Evolutionary conservation across 2,888 invertebrate species (phyloP), one percentile per base, ranked within the genome.

Genomic region (Calliphora vomitoria): DNA sequence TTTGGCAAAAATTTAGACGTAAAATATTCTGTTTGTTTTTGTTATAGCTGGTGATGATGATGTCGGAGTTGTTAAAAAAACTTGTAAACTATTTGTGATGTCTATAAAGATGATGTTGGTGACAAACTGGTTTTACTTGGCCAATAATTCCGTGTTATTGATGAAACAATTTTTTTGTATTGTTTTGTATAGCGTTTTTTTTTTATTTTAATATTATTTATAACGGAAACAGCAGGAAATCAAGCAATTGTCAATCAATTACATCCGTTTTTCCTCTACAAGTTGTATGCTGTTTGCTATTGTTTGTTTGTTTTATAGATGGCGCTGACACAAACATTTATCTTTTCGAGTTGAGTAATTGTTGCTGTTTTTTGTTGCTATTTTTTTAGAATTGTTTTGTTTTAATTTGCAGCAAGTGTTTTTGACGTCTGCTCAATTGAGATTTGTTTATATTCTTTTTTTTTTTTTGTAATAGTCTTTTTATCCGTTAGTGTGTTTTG

Each of bases 171-270:
- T 1, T 25, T 25, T 25, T 25, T 25, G 25, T 25, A 47, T 81
- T 55, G 53, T 58, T 62, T 31, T 38, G 11, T 71, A 68, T 38
- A 41, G n/a, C 38, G 53, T 69, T 74, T 50, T 0, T 74, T 50
- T 0, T 47, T 83, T 44, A 47, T 80, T 18, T 60, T 41, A 50
- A 35, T 47, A 74, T 82, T 82, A 68, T 79, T 60, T 53, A 75
- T 75, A 85, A 66, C 44, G 78, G 58, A 84, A 80, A 82, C 62
- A 69, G 60, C 58, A 64, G 80, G 78, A 84, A 86, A 82, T 79
- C 71, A 84, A 85, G 83, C 81, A 80, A 71, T 75, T 82, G 87
- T 89, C 88, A 89, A 89, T 89, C 89, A 89, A 86, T 86, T 74
- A 64, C 88, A 89, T 89, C 83, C 88, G 88, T 88, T 89, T 82